These are phyloP conservation scores for Anas capensis DNA, from an alignment of 2,797 vertebrate species.

Conservation along the genomic window DNA sequence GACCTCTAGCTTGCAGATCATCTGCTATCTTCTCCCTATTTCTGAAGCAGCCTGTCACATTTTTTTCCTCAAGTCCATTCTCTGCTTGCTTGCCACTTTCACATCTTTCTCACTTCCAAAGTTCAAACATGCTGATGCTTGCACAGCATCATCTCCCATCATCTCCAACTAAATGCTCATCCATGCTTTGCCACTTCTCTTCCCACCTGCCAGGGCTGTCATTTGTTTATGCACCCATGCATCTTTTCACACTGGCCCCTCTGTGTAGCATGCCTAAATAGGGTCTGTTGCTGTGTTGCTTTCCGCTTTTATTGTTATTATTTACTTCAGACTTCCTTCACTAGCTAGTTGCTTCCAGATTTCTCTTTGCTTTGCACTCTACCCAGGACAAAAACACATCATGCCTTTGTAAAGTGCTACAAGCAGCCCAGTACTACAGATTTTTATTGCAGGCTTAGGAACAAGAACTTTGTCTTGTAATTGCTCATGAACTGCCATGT, in stretches of 20 bases:
- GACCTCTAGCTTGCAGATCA: background rate
- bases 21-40: background rate
- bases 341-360: background rate
- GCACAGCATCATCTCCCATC: background rate
- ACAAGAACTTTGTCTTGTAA: background rate
- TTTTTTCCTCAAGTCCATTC: background rate
- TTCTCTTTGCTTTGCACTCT: background rate
- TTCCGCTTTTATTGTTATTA: constrained; percentile 42
- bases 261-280: constrained; percentile 14
- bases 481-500: background rate
- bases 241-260: background rate
- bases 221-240: background rate
- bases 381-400: background rate
- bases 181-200: constrained; percentile 30
- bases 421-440: background rate
- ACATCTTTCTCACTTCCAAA: constrained; percentile 11
- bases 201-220: constrained; percentile 25
- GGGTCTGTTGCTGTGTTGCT: background rate
- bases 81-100: background rate
- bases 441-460: background rate
- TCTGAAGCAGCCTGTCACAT: background rate
- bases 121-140: constrained; percentile 12
- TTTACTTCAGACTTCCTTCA: constrained; percentile 19
- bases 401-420: background rate
- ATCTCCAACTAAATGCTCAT: constrained; percentile 16